Conservation (phyloP, 2,888 invertebrate genomes). For the Erebia epiphron region DNA sequence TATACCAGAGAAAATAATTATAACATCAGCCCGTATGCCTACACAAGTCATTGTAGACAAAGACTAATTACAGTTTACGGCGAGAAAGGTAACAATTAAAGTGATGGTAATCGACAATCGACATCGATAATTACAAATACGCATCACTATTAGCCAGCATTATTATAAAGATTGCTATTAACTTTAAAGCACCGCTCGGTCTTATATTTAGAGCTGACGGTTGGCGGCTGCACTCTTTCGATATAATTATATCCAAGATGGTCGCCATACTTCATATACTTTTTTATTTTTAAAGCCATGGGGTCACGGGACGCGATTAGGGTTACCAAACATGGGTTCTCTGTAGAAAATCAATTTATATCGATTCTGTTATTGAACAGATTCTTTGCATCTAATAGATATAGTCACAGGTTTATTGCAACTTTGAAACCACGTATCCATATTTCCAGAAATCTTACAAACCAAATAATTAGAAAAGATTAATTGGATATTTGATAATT, state of each 20-base stretch:
- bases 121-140: slow-evolving; percentile 54
- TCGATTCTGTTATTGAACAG: background rate
- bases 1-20: slow-evolving; percentile 15
- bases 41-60: slow-evolving; percentile 10
- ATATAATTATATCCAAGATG: slow-evolving; percentile 74
- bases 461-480: no score
- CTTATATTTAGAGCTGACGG: slow-evolving; percentile 73
- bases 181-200: slow-evolving; percentile 67
- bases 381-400: background rate
- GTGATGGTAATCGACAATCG: slow-evolving; percentile 69
- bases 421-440: no score
- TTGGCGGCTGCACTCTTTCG: slow-evolving; percentile 59
- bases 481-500: no score
- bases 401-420: no score
- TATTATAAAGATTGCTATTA: slow-evolving; percentile 81
- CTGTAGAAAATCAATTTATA: background rate
- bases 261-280: slow-evolving; percentile 61
- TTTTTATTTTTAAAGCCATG: slow-evolving; percentile 57
- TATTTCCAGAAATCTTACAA: no score
- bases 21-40: slow-evolving; percentile 10
- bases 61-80: slow-evolving; percentile 28
- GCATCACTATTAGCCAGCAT: slow-evolving; percentile 70
- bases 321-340: slow-evolving; percentile 5
- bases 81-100: slow-evolving; percentile 52
- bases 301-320: slow-evolving; percentile 58